phyloP scores from a whole-genome alignment of 2,888 invertebrate genomes.

The Nasonovia ribisnigri region DNA sequence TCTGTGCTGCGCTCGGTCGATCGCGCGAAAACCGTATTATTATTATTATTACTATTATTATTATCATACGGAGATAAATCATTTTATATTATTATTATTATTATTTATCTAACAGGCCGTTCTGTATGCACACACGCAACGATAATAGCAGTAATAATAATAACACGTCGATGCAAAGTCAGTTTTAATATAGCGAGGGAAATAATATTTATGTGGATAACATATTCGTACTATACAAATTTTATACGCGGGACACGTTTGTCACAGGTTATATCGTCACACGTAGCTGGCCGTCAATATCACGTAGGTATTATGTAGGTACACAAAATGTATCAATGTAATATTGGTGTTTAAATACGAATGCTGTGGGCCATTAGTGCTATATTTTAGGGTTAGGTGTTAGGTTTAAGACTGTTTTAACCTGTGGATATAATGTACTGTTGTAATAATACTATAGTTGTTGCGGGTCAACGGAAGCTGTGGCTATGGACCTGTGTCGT shows the following conservation, averaged over 20 bases:
- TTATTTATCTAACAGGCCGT: not conserved
- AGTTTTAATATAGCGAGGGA: not conserved
- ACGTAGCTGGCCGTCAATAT: not conserved
- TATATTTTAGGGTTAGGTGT: no score
- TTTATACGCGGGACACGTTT: constrained; percentile 4
- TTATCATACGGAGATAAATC: not conserved
- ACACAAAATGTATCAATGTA: not conserved
- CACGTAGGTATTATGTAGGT: not conserved
- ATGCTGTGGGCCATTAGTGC: no score
- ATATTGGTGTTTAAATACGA: no score
- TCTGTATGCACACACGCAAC: not conserved
- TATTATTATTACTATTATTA: constrained; percentile 1
- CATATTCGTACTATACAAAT: not conserved
- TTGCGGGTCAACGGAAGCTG: no score
- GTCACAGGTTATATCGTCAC: not conserved
- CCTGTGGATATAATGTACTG: no score
- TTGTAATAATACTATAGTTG: no score
- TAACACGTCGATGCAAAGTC: not conserved
- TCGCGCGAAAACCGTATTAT: not conserved
- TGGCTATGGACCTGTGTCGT: no score
- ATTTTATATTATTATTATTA: not conserved
- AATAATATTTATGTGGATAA: not conserved
- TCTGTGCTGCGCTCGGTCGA: not conserved
- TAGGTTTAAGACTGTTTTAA: no score
- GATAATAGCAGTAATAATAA: not conserved